phyloP scores from a whole-genome alignment of 2,888 invertebrate genomes.

The Ophion ellenae region DNA sequence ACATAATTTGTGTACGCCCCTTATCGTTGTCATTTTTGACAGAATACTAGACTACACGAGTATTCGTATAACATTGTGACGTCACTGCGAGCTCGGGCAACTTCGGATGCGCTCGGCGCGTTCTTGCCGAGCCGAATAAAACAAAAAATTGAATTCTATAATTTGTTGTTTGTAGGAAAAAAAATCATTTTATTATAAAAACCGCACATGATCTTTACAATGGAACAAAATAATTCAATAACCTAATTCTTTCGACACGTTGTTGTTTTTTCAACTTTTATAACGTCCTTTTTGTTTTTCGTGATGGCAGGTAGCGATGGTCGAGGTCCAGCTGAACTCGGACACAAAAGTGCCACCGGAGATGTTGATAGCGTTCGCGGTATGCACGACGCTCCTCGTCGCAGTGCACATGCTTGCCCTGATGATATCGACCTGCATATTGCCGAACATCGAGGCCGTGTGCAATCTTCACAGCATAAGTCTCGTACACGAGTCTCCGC shows the following conservation, averaged over 20 bases:
- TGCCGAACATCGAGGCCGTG: slow-evolving; percentile 99
- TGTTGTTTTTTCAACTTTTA: background rate
- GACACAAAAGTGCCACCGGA: slow-evolving; percentile 90
- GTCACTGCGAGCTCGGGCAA: too few relatives aligned
- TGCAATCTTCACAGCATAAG: slow-evolving; percentile 95
- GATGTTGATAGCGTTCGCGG: slow-evolving; percentile 95
- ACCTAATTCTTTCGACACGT: background rate
- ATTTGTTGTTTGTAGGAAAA: too few relatives aligned
- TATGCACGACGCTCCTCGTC: slow-evolving; percentile 97
- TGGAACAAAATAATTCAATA: background rate
- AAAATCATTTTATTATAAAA: too few relatives aligned
- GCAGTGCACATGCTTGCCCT: slow-evolving; percentile 99
- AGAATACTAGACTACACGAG: too few relatives aligned
- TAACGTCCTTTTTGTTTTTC: background rate
- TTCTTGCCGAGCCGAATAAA: too few relatives aligned
- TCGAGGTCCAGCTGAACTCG: slow-evolving; percentile 95
- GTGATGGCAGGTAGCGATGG: slow-evolving; percentile 93
- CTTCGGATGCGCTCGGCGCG: too few relatives aligned
- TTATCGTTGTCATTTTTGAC: too few relatives aligned
- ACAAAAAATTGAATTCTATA: too few relatives aligned
- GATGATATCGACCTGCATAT: slow-evolving; percentile 99
- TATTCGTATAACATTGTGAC: too few relatives aligned
- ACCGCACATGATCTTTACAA: too few relatives aligned
- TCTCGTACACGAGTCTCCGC: slow-evolving; percentile 94
- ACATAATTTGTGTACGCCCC: too few relatives aligned